Evolutionary conservation across 2,888 invertebrate genomes (phyloP).

Genomic region (Tuta absoluta): DNA sequence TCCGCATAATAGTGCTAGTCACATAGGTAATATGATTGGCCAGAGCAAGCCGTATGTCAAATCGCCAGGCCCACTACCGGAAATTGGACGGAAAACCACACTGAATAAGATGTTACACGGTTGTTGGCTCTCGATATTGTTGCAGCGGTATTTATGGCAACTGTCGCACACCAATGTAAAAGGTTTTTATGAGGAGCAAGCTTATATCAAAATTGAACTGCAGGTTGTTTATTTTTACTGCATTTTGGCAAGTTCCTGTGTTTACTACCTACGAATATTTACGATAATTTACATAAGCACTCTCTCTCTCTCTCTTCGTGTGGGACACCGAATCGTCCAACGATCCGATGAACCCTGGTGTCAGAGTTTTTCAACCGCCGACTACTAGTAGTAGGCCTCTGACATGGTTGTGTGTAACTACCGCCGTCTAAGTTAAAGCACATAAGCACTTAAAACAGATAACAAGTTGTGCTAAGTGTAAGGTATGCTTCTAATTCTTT

Average conservation of each 20-base stretch:
- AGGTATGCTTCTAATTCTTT: no score
- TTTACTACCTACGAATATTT: background rate
- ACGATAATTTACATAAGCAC: background rate
- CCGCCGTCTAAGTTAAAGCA: background rate
- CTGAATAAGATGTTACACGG: conserved; percentile 29
- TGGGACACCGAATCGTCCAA: no score
- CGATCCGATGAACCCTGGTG: no score
- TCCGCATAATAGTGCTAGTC: background rate
- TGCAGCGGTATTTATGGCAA: conserved; percentile 23
- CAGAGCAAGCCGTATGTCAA: conserved; percentile 27
- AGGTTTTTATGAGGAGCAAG: conserved; percentile 12
- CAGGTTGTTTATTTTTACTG: conserved; percentile 6
- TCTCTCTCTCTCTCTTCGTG: no score
- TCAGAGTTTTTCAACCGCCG: no score
- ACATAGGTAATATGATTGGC: background rate
- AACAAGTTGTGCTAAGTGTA: no score
- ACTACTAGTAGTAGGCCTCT: no score
- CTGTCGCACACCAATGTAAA: background rate
- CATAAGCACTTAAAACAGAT: no score
- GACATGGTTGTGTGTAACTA: no score
- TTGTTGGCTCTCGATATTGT: conserved; percentile 28
- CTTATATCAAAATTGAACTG: conserved; percentile 4
- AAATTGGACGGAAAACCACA: conserved; percentile 30
- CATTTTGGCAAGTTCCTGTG: background rate
- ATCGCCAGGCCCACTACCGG: conserved; percentile 24